These are phyloP conservation scores for Hemicordylus capensis DNA, from an alignment of 2,113 vertebrate genomes.

Conservation along the genomic window DNA sequence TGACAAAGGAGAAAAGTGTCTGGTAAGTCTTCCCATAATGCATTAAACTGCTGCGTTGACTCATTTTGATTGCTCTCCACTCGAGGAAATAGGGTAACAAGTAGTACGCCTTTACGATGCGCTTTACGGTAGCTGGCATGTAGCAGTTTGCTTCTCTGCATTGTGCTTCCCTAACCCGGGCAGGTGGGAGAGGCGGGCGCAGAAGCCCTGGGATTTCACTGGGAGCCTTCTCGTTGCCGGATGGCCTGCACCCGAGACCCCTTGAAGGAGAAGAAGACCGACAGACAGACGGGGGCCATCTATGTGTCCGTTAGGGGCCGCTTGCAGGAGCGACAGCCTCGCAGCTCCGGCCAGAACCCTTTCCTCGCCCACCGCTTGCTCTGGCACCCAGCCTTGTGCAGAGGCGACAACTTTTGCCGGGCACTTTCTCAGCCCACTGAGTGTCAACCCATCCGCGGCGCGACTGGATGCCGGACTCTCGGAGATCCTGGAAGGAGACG, in stretches of 20 bases:
- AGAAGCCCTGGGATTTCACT: background rate
- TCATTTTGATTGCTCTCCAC: background rate
- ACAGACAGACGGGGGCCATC: background rate
- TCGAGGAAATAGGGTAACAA: background rate
- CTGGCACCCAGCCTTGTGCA: background rate
- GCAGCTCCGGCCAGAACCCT: background rate
- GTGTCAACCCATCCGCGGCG: background rate
- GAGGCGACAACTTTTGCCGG: background rate
- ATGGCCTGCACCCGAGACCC: background rate
- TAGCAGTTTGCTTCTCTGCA: background rate
- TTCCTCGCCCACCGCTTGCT: background rate
- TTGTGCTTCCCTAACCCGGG: background rate
- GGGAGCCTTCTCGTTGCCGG: background rate
- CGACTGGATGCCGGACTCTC: background rate
- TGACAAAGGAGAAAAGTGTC: background rate
- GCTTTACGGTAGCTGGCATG: background rate
- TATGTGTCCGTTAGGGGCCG: background rate
- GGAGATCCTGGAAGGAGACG: background rate
- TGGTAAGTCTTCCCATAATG: background rate
- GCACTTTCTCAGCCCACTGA: background rate
- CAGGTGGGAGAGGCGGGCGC: slow-evolving; percentile 10
- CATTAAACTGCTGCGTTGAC: background rate
- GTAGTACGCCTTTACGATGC: background rate
- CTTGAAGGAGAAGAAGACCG: background rate
- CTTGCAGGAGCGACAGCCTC: background rate